Base-by-base conservation (phyloP, 2,113 vertebrate species). In the Caranx ignobilis region DNA sequence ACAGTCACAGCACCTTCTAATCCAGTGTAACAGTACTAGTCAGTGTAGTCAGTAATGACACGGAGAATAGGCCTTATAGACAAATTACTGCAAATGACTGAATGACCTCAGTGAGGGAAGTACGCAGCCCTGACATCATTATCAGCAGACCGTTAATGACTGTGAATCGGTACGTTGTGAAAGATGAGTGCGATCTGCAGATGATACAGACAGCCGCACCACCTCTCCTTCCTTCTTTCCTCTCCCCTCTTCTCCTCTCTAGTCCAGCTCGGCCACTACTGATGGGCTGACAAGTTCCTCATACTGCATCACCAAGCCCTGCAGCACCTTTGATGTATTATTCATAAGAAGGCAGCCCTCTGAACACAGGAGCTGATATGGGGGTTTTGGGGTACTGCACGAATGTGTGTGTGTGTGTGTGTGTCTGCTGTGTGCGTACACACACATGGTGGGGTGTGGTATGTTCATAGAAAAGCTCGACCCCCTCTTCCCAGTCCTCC, bases 281-380 rank as follows among this genome's bases (percentile, higher is more conserved):
- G 89, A 89, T 80, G 88, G 81, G 80, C 89, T 91, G 88, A 91
- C 92, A 93, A 79, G 84, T 88, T 86, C 84, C 75, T 81, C 81
- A 77, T 82, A 77, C 89, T 87, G 88, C 89, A 91, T 94, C 93
- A 94, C 91, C 92, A 88, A 92, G 88, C 84, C 92, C 81, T 82
- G 88, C 85, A 87, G 89, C 70, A 35, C 71, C 93, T 94, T 94
- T 93, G 90, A 94, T 94, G 89, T 89, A 85, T 94, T 90, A 95
- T 95, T 92, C 88, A 95, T 93, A 69, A 84, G 57, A 61, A 91
- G 71, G 82, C 88, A 77, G 81, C 85, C 80, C 88, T 86, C 87
- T 83, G 83, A 90, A 91, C 88, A 87, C 89, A 61, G 81, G 56
- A 87, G 83, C 78, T 91, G 82, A 91, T 87, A 86, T 82, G 77